phyloP scores from a whole-genome alignment of 2,113 vertebrate genomes.

The Tyrannus savana region DNA sequence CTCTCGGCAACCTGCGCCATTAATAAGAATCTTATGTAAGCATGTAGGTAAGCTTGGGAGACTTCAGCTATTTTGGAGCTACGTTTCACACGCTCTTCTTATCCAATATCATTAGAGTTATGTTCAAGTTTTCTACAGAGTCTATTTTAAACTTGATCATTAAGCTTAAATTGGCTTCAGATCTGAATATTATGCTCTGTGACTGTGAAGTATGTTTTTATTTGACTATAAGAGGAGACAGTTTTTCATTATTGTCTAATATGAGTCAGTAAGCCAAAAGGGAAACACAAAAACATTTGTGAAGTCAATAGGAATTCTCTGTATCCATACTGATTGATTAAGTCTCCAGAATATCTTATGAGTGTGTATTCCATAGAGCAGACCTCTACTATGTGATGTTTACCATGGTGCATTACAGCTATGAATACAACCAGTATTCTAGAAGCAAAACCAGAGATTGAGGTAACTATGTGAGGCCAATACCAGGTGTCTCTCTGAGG shows the following conservation, averaged over 20 bases:
- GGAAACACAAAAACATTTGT: neutral
- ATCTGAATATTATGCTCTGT: accelerated
- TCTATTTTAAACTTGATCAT: neutral
- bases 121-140: neutral
- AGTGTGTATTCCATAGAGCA: neutral
- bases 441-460: neutral
- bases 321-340: neutral
- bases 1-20: neutral
- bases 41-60: neutral
- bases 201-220: neutral
- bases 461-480: neutral
- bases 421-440: neutral
- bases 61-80: neutral
- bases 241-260: neutral
- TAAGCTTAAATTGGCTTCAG: neutral
- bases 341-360: neutral
- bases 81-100: neutral
- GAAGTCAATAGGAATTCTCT: neutral
- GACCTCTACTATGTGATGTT: neutral
- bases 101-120: neutral
- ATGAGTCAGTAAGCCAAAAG: neutral
- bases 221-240: neutral
- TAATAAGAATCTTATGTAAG: neutral
- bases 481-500: neutral
- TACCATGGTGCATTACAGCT: neutral